phyloP scores from a whole-genome alignment of 2,797 vertebrate genomes.

The Synaphobranchus kaupii region DNA sequence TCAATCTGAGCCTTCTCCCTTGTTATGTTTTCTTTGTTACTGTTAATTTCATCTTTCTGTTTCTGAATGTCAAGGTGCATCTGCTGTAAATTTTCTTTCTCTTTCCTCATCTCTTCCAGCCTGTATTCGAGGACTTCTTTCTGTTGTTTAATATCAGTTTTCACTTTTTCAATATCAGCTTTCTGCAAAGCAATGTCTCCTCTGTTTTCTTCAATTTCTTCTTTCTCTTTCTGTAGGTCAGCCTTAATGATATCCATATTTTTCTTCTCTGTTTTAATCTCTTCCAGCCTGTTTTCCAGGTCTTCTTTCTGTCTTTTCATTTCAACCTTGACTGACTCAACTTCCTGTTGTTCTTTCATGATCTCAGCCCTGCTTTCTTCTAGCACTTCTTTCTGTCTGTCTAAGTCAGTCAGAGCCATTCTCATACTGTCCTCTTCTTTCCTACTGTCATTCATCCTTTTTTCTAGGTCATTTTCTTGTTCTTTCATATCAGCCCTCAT shows the following conservation, averaged over 20 bases:
- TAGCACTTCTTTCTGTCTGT: too few species aligned
- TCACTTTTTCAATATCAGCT: slow-evolving; percentile 48
- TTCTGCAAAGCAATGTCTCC: slow-evolving; percentile 52
- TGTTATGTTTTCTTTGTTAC: background rate
- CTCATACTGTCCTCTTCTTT: background rate
- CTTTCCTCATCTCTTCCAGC: background rate
- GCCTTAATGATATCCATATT: too few species aligned
- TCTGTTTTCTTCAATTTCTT: slow-evolving; percentile 37
- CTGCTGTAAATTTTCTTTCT: background rate
- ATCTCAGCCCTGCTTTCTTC: too few species aligned
- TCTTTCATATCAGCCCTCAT: background rate
- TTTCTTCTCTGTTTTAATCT: too few species aligned
- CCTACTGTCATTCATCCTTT: background rate
- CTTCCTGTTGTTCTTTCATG: too few species aligned
- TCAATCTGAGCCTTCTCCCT: slow-evolving; percentile 16
- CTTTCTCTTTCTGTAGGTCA: background rate
- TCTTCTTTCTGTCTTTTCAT: too few species aligned
- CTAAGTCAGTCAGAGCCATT: background rate
- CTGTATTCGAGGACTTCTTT: background rate
- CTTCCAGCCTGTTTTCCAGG: too few species aligned
- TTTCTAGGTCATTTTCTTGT: background rate
- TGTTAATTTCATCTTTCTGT: background rate
- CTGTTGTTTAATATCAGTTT: slow-evolving; percentile 28
- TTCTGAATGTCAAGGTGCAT: background rate
- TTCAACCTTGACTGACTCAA: too few species aligned